Conservation (phyloP, 2,113 vertebrate species). For the Dicentrarchus labrax region DNA sequence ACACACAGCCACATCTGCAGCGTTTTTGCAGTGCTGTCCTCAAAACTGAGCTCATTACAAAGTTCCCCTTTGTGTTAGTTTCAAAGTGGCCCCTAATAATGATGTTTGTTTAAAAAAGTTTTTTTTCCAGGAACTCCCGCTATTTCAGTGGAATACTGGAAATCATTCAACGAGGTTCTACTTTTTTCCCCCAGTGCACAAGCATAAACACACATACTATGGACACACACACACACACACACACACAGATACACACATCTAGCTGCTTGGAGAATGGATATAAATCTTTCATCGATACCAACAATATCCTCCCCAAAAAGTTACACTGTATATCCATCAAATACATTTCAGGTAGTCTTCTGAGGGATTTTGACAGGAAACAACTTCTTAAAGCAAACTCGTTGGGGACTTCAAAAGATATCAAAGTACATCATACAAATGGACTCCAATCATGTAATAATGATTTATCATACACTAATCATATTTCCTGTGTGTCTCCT, state of each 20-base stretch:
- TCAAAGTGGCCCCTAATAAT: slow-evolving; percentile 42
- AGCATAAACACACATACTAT: not conserved
- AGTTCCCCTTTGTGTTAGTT: slow-evolving; percentile 37
- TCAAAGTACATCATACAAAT: slow-evolving; percentile 12
- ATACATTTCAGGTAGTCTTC: slow-evolving; percentile 19
- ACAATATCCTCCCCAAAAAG: slow-evolving; percentile 9
- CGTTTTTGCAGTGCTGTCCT: slow-evolving; percentile 28
- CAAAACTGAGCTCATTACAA: slow-evolving; percentile 46
- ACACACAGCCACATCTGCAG: slow-evolving; percentile 24
- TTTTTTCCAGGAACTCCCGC: slow-evolving; percentile 29
- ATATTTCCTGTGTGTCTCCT: not conserved
- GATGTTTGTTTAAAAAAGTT: slow-evolving; percentile 34
- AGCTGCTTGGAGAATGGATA: not conserved
- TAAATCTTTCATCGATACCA: slow-evolving; percentile 50
- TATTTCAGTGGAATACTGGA: slow-evolving; percentile 22
- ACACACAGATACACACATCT: slow-evolving; percentile 8
- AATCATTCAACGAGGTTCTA: slow-evolving; percentile 27
- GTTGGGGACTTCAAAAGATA: not conserved
- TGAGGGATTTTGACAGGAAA: slow-evolving; percentile 36
- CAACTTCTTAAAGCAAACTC: not conserved
- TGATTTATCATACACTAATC: not conserved
- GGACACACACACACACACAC: slow-evolving; percentile 6
- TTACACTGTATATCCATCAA: slow-evolving; percentile 33
- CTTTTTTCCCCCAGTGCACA: not conserved
- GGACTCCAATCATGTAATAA: not conserved